Conservation (phyloP, 1,140 invertebrate species). For the Orussus abietinus region DNA sequence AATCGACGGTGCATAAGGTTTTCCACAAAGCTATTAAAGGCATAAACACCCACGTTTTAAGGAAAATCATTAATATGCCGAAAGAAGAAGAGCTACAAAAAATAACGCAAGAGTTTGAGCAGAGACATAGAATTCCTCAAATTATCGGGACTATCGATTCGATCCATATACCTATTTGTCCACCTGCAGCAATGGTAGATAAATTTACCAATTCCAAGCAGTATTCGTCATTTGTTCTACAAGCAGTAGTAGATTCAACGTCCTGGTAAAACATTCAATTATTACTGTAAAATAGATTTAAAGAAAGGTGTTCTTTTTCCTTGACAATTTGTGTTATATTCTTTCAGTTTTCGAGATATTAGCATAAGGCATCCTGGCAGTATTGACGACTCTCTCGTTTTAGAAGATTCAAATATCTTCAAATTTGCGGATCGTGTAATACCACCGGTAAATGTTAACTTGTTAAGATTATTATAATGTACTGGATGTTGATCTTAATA, state of each 20-base stretch:
- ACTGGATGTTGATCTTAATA: too few species aligned
- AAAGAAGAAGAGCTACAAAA: constrained; percentile 23
- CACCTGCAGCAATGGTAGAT: constrained; percentile 17
- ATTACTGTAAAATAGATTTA: too few species aligned
- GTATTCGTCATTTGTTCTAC: constrained; percentile 29
- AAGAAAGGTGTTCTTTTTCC: too few species aligned
- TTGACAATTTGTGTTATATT: too few species aligned
- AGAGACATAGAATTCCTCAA: constrained; percentile 24
- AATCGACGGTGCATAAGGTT: constrained; percentile 31
- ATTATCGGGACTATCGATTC: constrained; percentile 27
- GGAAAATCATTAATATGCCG: constrained; percentile 26
- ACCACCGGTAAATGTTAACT: constrained; percentile 27
- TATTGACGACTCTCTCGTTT: constrained; percentile 17
- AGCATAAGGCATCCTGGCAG: constrained; percentile 32
- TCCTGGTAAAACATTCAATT: too few species aligned
- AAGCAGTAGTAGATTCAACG: constrained; percentile 30
- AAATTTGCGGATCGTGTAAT: constrained; percentile 24
- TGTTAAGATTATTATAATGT: too few species aligned
- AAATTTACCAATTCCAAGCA: constrained; percentile 27
- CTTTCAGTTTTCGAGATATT: constrained; percentile 30
- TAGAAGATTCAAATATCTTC: constrained; percentile 31
- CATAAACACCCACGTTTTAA: constrained; percentile 27
- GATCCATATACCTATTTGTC: constrained; percentile 24
- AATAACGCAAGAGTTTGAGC: constrained; percentile 23
- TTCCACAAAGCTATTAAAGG: constrained; percentile 26